Conservation (phyloP, 2,797 vertebrate genomes). For the Notolepis coatsorum region DNA sequence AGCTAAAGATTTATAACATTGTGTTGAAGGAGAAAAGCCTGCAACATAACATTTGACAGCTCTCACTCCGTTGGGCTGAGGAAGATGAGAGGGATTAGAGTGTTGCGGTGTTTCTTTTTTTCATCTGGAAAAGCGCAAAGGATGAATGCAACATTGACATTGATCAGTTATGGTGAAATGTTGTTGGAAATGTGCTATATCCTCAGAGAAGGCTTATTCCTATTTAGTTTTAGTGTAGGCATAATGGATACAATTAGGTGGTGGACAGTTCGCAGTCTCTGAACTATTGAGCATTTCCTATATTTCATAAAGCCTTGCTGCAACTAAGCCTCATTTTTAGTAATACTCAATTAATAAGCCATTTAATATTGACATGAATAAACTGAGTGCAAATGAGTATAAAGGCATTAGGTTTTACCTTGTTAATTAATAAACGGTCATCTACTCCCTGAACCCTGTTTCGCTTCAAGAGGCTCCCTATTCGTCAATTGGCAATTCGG, state of each 20-base stretch:
- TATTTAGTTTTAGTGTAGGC: background rate
- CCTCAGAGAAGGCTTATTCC: background rate
- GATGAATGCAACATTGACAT: background rate
- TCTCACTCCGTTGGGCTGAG: slow-evolving; percentile 19
- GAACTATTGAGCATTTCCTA: slow-evolving; percentile 34
- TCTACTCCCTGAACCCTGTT: slow-evolving; percentile 45
- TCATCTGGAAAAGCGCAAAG: background rate
- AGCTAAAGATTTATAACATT: slow-evolving; percentile 59
- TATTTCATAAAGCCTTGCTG: slow-evolving; percentile 56
- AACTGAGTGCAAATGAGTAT: slow-evolving; percentile 72
- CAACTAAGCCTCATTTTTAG: slow-evolving; percentile 70
- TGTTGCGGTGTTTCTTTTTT: background rate
- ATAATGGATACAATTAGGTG: slow-evolving; percentile 10
- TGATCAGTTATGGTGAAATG: background rate
- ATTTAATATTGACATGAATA: slow-evolving; percentile 75
- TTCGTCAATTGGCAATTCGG: slow-evolving; percentile 62
- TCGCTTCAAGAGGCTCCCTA: slow-evolving; percentile 39
- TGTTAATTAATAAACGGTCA: slow-evolving; percentile 77
- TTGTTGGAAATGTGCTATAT: background rate
- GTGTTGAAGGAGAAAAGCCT: slow-evolving; percentile 30
- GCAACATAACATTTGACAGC: slow-evolving; percentile 29
- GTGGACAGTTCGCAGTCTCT: slow-evolving; percentile 21
- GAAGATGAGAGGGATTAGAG: background rate
- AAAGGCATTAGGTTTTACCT: slow-evolving; percentile 68
- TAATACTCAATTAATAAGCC: slow-evolving; percentile 73